Percentiles rank a stretch among this genome's conserved stretches.
Conservation (phyloP, 2,888 invertebrate genomes). For the Arrhopalites spinosus region DNA sequence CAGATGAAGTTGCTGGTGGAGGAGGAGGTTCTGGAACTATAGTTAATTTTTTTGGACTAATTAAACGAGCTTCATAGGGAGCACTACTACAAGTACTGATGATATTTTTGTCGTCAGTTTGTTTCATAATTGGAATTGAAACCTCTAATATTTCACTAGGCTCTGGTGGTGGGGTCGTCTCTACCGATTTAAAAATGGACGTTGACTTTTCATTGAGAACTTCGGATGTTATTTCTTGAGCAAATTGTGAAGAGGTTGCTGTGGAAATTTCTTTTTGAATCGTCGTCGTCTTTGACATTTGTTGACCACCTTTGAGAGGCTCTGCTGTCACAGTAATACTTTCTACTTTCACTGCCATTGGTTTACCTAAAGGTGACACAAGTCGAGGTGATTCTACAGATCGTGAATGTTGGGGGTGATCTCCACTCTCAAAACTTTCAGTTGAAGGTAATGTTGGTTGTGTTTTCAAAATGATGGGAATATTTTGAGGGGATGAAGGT, state of each 20-base stretch:
- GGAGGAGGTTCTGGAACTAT: slow-evolving; percentile 13
- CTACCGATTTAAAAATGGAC: slow-evolving; percentile 4
- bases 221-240: slow-evolving; percentile 13
- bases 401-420: not conserved
- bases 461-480: slow-evolving; percentile 31
- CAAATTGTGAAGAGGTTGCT: slow-evolving; percentile 4
- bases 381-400: slow-evolving; percentile 23
- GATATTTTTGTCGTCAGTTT: not conserved
- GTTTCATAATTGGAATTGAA: not conserved
- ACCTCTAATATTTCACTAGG: not conserved
- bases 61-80: not conserved
- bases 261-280: not conserved
- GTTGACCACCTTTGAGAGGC: not conserved
- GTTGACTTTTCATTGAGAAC: not conserved
- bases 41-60: too few relatives aligned
- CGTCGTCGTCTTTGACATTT: not conserved
- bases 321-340: slow-evolving; percentile 20
- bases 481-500: not conserved
- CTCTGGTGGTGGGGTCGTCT: not conserved
- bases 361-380: slow-evolving; percentile 28
- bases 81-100: not conserved
- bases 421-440: not conserved
- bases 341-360: slow-evolving; percentile 24
- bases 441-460: slow-evolving; percentile 26
- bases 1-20: not conserved